Conservation (phyloP, 2,888 invertebrate species). For the Hololepta plana region DNA sequence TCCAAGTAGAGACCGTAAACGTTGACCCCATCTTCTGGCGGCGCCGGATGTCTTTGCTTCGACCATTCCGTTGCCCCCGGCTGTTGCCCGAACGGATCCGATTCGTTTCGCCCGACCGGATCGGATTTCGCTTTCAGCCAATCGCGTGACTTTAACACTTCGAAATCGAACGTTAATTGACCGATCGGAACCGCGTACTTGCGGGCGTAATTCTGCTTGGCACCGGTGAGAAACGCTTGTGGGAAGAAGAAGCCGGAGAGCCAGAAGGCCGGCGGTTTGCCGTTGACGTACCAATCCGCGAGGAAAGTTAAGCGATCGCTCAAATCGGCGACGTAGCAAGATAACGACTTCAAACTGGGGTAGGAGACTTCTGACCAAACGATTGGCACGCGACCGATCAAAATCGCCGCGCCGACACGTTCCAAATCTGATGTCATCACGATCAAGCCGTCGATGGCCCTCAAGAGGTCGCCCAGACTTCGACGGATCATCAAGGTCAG, state of each 20-base stretch:
- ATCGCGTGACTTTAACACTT: slow-evolving; percentile 28
- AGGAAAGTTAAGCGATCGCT: slow-evolving; percentile 56
- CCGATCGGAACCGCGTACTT: slow-evolving; percentile 76
- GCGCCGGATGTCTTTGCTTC: background rate
- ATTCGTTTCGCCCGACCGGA: too few species aligned
- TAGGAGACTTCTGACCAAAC: slow-evolving; percentile 73
- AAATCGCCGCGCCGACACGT: slow-evolving; percentile 44
- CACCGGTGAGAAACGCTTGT: slow-evolving; percentile 80
- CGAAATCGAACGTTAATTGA: slow-evolving; percentile 53
- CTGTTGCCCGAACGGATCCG: too few species aligned
- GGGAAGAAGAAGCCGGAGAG: slow-evolving; percentile 84
- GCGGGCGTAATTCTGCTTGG: slow-evolving; percentile 76
- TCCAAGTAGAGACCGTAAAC: slow-evolving; percentile 62
- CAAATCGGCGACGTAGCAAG: slow-evolving; percentile 67
- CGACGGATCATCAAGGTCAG: slow-evolving; percentile 43
- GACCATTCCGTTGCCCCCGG: too few species aligned
- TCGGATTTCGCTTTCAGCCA: too few species aligned
- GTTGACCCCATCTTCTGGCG: slow-evolving; percentile 40
- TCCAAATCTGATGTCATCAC: slow-evolving; percentile 77
- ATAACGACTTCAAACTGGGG: slow-evolving; percentile 71
- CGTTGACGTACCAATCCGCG: slow-evolving; percentile 41
- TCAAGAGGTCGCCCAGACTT: too few species aligned
- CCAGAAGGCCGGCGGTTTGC: slow-evolving; percentile 75
- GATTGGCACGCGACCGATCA: slow-evolving; percentile 56
- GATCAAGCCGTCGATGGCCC: slow-evolving; percentile 62